Conservation (phyloP, 2,113 vertebrate species). For the Dolichotis patagonum region DNA sequence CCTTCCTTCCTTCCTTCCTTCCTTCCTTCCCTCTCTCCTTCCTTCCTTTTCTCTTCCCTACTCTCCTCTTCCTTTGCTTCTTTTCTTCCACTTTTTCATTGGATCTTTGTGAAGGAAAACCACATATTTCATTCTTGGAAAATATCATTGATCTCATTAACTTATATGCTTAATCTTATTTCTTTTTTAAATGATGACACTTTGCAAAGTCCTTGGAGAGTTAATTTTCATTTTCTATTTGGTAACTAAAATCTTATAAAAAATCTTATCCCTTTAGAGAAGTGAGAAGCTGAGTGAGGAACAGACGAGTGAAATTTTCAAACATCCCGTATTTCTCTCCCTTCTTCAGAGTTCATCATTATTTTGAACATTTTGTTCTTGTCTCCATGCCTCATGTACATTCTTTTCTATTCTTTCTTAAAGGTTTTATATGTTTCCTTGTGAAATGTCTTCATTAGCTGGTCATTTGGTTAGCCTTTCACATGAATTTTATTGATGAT, state of each 20-base stretch:
- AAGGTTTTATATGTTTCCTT: constrained; percentile 65
- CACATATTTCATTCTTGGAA: constrained; percentile 5
- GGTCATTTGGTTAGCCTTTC: not conserved
- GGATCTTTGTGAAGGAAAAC: not conserved
- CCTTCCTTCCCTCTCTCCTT: not conserved
- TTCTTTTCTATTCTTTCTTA: not conserved
- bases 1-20: not conserved
- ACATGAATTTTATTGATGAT: not conserved
- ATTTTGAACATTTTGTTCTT: not conserved
- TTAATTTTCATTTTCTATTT: constrained; percentile 44
- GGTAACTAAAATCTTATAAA: constrained; percentile 40
- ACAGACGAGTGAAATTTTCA: constrained; percentile 61
- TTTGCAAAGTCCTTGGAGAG: constrained; percentile 63
- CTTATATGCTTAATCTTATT: not conserved
- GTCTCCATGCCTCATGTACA: not conserved
- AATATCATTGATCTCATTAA: not conserved
- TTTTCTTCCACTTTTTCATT: not conserved
- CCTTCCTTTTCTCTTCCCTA: not conserved
- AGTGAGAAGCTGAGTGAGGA: not conserved
- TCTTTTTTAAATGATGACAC: constrained; percentile 67
- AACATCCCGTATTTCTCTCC: constrained; percentile 21
- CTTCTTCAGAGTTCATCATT: not conserved
- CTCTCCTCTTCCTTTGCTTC: not conserved
- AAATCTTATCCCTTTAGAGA: constrained; percentile 55
- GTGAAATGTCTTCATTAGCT: constrained; percentile 71